Conservation (phyloP, 2,113 vertebrate species). For the Pseudolaguvia tuberculata region DNA sequence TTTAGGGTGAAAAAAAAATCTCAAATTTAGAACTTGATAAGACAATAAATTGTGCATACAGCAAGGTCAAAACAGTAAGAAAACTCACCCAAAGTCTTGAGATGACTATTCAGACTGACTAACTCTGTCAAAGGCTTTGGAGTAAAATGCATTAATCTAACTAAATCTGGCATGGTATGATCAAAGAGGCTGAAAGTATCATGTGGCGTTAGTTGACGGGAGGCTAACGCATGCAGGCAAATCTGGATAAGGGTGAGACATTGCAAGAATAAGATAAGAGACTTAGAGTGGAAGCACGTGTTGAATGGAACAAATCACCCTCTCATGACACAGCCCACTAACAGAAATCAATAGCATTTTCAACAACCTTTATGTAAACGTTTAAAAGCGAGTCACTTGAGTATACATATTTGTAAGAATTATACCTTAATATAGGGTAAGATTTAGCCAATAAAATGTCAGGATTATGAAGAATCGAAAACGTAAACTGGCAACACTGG, state of each 20-base stretch:
- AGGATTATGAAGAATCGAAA: background rate
- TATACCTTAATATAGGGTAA: too few species aligned
- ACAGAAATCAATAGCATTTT: background rate
- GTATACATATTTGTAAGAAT: background rate
- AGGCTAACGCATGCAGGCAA: slow-evolving; percentile 21
- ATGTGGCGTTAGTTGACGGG: background rate
- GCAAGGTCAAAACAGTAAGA: slow-evolving; percentile 24
- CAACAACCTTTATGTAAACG: background rate
- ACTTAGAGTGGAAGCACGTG: background rate
- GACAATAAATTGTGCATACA: slow-evolving; percentile 23
- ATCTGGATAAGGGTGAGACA: slow-evolving; percentile 10
- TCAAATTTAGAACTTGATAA: slow-evolving; percentile 14
- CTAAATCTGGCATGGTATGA: slow-evolving; percentile 31
- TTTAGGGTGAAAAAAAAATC: background rate
- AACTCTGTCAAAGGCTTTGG: slow-evolving; percentile 13
- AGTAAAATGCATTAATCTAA: slow-evolving; percentile 28
- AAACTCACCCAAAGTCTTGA: slow-evolving; percentile 18
- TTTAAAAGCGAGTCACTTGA: background rate
- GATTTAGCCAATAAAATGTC: background rate
- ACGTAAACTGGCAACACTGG: background rate
- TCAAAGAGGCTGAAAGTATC: slow-evolving; percentile 27
- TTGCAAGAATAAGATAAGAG: background rate
- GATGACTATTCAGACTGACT: slow-evolving; percentile 6
- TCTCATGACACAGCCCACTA: background rate
- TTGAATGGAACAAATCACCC: slow-evolving; percentile 14